Evolutionary conservation across 2,797 vertebrate genomes (phyloP), one percentile per base, ranked within the genome.

Genomic region (Salarias fasciatus): DNA sequence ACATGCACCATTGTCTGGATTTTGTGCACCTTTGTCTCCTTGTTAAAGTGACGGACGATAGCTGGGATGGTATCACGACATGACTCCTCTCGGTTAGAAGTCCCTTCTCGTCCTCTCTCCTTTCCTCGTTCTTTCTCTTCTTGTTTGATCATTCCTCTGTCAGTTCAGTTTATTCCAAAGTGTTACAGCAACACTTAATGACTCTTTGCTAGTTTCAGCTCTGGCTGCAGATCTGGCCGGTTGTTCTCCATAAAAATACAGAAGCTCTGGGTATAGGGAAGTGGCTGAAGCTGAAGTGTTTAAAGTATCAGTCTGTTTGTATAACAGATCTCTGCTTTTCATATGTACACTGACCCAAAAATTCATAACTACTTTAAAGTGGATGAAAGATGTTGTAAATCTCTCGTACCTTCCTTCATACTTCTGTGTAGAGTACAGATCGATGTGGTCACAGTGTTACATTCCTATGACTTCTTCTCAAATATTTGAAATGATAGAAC

Each of bases 31-130:
- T 49, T 37, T 64, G 50, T 81, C 54, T 61, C 11, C 12, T 50
- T 56, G 50, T 63, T 63, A 29, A 58, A 42, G 29, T 60, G 29
- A 9, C 0, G 8, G 67, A 89, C 84, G 87, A 83, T 75, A 63
- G 72, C 75, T 77, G 66, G 42, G 72, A 44, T 60, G 69, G 75
- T 75, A 68, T 70, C 61, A 68, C 8, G 53, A 11, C 50, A 42
- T 56, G 37, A 55, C 45, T 76, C 49, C 44, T 63, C 59, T 29
- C 0, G 13, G 5, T n/a, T n/a, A n/a, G 42, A 54, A 37, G 28
- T 52, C 56, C 62, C 56, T 33, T 45, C 46, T 60, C 43, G 59
- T 41, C 53, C 36, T 64, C 30, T 65, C 33, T 49, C 8, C 2
- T 53, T 29, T 41, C 43, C 42, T 65, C 33, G 8, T 55, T 70